Base-by-base conservation (phyloP, 2,797 vertebrate species). In the Thaleichthys pacificus region DNA sequence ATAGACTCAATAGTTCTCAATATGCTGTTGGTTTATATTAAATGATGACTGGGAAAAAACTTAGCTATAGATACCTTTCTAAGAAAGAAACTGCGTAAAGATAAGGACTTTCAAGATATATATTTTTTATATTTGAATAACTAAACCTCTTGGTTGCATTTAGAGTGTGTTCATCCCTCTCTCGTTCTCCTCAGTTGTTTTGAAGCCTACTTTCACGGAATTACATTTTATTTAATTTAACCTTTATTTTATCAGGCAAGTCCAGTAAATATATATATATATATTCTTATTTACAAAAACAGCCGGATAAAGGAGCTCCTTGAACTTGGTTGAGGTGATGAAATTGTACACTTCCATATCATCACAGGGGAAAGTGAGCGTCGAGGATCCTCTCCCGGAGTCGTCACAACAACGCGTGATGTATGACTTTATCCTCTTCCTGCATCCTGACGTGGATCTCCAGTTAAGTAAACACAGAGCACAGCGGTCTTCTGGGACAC, bases 281-380 rank as follows among this genome's bases (percentile, higher is more conserved):
- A 14, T 47, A 47, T 47, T 47, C 42, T 47, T 47, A 47, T 47
- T 47, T 47, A 47, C 2, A 47, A 47, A 47, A 47, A 14, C 42
- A 47, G 42, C 42, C 42, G 0, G 42, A 47, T 47, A 12, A 47
- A 14, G 42, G 42, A 42, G 58, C 60, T 68, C 66, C 28, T 49
- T 47, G 64, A 69, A 14, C 26, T 47, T 54, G 28, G 19, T 8
- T 66, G 15, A 38, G 49, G 61, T 35, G 32, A 57, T 24, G 30
- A 64, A 63, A 71, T 22, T 32, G 51, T 30, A 38, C 49, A 22
- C 61, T 66, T 54, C 65, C 28, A 28, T 35, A 54, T 54, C 51
- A 12, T n/a, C 8, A 57, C 24, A 42, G 30, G 62, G 14, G 8
- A 64, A n/a, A 26, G 12, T 2, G 12, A 54, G 21, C 21, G 22